Conservation (phyloP, 2,797 vertebrate species). For the Dendrocincla tyrannina region DNA sequence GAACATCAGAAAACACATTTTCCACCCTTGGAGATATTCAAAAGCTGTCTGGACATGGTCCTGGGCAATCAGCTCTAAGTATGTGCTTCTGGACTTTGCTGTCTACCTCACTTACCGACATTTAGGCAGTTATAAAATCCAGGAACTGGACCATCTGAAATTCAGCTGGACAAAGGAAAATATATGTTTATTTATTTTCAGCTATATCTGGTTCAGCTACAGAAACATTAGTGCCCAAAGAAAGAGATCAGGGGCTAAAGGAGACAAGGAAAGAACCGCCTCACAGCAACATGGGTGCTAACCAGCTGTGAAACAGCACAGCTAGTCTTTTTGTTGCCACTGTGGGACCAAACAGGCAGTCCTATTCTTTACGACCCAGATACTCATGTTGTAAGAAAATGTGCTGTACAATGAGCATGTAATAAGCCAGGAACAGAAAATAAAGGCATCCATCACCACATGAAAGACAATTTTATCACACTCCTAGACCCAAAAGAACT, state of each 20-base stretch:
- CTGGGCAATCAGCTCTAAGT: neutral
- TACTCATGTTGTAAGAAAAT: neutral
- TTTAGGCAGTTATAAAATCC: neutral
- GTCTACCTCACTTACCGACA: neutral
- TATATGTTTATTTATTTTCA: neutral
- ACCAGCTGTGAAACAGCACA: neutral
- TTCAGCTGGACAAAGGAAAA: fast-evolving
- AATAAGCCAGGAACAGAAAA: neutral
- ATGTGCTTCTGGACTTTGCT: neutral
- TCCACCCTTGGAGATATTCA: neutral
- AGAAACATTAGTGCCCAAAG: neutral
- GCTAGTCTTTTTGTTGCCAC: neutral
- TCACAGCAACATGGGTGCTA: neutral
- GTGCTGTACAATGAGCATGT: neutral
- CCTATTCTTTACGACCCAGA: neutral
- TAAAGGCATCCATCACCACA: neutral
- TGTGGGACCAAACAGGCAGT: neutral
- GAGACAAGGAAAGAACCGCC: neutral
- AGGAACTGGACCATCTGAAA: neutral
- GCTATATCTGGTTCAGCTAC: neutral
- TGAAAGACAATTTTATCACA: neutral
- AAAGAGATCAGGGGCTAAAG: neutral
- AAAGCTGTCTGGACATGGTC: neutral
- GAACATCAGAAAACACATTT: neutral
- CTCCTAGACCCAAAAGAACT: neutral